phyloP scores from a whole-genome alignment of 2,797 vertebrate genomes.

The Enoplosus armatus region DNA sequence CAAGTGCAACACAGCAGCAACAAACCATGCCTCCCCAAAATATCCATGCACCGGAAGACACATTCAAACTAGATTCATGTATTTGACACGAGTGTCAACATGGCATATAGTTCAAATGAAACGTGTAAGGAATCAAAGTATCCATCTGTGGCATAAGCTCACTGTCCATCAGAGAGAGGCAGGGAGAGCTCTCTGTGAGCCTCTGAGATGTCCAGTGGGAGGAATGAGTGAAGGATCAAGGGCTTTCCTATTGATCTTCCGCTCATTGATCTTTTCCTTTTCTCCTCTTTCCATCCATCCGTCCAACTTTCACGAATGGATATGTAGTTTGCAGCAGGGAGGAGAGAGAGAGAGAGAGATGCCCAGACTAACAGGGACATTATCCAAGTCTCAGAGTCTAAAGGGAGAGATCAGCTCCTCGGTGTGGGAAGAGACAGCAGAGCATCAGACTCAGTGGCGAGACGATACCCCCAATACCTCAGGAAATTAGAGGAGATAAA shows the following conservation, averaged over 20 bases:
- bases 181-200: constrained; percentile 5
- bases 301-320: constrained; percentile 51
- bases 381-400: constrained; percentile 62
- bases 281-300: constrained; percentile 48
- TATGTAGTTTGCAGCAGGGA: constrained; percentile 46
- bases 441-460: constrained; percentile 52
- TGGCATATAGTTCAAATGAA: background rate
- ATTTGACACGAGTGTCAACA: background rate
- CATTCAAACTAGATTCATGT: background rate
- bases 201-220: constrained; percentile 53
- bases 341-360: constrained; percentile 23
- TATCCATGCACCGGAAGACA: background rate
- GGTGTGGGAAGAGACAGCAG: constrained; percentile 37
- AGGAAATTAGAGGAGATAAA: constrained; percentile 72
- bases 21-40: background rate
- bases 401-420: constrained; percentile 72
- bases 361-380: constrained; percentile 52
- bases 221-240: constrained; percentile 65
- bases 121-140: constrained; percentile 6
- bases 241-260: constrained; percentile 73
- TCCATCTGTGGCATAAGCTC: constrained; percentile 1
- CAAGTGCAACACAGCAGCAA: background rate
- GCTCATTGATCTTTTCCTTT: constrained; percentile 60
- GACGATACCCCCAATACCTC: constrained; percentile 64
- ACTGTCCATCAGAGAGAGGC: constrained; percentile 6